Conservation (phyloP, 30 jellyfish, hydroid and myxozoan species). For the Euphysa ruthae region DNA sequence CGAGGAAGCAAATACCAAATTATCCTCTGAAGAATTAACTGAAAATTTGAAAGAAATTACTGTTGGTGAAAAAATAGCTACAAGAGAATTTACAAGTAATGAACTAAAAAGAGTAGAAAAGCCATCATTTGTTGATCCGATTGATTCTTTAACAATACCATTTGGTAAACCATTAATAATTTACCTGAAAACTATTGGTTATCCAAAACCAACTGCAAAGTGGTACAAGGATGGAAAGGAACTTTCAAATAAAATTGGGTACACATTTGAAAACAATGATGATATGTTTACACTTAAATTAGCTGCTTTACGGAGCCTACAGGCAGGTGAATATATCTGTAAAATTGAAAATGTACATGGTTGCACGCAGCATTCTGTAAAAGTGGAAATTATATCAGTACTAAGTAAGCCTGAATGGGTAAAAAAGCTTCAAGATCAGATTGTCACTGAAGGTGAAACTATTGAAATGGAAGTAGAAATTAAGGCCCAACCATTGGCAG, state of each 20-base stretch:
- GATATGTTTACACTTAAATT: conserved; percentile 12
- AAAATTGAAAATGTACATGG: conserved; percentile 49
- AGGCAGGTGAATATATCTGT: conserved; percentile 78
- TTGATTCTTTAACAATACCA: conserved; percentile 14
- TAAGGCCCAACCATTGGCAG: conserved; percentile 73
- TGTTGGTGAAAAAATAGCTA: too few relatives aligned
- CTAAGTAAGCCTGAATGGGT: conserved; percentile 50
- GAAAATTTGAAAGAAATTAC: neutral
- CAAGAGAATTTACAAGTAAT: too few relatives aligned
- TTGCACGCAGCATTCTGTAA: conserved; percentile 34
- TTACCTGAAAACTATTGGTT: conserved; percentile 24
- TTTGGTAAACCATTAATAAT: conserved; percentile 52
- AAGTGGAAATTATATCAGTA: conserved; percentile 41
- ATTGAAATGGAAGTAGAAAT: conserved; percentile 36
- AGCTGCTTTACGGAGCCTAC: conserved; percentile 29
- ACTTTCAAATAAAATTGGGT: conserved; percentile 25
- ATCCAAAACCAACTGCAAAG: conserved; percentile 47
- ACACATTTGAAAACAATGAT: conserved; percentile 12
- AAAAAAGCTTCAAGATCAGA: conserved; percentile 35
- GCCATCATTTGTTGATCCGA: conserved; percentile 28
- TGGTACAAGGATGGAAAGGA: conserved; percentile 71
- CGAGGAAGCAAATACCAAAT: conserved; percentile 15
- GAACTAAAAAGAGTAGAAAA: too few relatives aligned
- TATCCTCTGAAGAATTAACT: neutral
- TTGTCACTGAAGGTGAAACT: conserved; percentile 50